A percentile compares a stretch with the other conserved stretches of the same genome.
These are phyloP conservation scores for Drosophila mimetica DNA, from an alignment of 2,888 invertebrate species.

Conservation along the genomic window DNA sequence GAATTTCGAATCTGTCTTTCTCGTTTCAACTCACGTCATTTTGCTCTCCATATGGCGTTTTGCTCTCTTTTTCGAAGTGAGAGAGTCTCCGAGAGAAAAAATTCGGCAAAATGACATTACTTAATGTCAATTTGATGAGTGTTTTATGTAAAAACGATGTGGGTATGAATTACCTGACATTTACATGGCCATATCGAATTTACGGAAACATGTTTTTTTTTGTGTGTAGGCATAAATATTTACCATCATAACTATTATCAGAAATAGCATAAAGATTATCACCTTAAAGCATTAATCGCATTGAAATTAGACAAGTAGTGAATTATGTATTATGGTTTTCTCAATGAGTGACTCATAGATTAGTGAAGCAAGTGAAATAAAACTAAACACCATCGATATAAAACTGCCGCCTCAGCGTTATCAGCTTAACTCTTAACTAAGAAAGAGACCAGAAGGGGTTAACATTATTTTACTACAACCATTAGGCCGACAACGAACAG, in stretches of 20 bases:
- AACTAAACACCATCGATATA: neutral
- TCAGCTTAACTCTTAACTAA: constrained; percentile 16
- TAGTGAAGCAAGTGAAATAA: neutral
- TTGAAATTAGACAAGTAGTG: neutral
- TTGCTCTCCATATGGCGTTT: too few species aligned
- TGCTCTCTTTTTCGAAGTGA: too few species aligned
- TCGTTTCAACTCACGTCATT: too few species aligned
- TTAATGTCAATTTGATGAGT: too few species aligned
- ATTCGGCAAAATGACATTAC: too few species aligned
- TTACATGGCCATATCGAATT: too few species aligned
- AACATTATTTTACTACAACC: constrained; percentile 53
- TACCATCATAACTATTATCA: neutral
- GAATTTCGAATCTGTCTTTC: too few species aligned
- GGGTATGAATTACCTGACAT: too few species aligned
- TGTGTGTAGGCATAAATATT: too few species aligned
- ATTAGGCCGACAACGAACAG: constrained; percentile 58
- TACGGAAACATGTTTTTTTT: too few species aligned
- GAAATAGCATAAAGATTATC: neutral
- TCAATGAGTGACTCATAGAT: constrained; percentile 21
- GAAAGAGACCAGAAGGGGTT: constrained; percentile 26
- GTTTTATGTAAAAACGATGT: too few species aligned
- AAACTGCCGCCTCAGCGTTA: constrained; percentile 25
- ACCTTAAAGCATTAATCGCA: neutral
- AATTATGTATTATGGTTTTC: neutral
- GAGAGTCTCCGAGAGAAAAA: too few species aligned